Evolutionary conservation across 2,888 invertebrate species (phyloP), one percentile per base, ranked within the genome.

Genomic region (Blera fallax): DNA sequence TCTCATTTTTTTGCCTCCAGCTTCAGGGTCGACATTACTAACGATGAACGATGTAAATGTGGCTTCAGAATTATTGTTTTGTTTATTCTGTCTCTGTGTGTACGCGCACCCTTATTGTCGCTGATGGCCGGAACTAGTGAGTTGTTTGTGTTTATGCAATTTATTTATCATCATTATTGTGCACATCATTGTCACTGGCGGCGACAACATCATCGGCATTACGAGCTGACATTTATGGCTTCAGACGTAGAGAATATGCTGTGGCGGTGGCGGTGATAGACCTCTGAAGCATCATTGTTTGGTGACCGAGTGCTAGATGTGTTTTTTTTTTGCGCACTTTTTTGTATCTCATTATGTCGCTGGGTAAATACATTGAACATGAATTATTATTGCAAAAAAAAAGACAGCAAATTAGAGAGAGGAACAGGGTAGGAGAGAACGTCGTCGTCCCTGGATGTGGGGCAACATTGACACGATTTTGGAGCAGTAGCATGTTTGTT

Each of bases 131-230:
- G 84, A 85, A 85, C 84, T 85, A 80, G 64, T 70, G 73, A 85
- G 54, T 80, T 80, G 76, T 80, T 85, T 65, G 82, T 85, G 76
- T 76, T 85, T 85, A 72, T 80, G 84, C 80, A 85, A 76, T 85
- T 85, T 80, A 79, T 78, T 84, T 79, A 62, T 78, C 78, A 69
- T 84, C 73, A 62, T 83, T 78, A 78, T 64, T 27, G 58, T 67
- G 67, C 72, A 62, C 83, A 73, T 78, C 43, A 72, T 77, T 74
- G 83, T 43, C 65, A 62, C 60, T 48, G 40, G 50, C 32, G 48
- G 54, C 45, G 18, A 58, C 56, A 48, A 34, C 58, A 65, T 69
- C 80, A 54, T 34, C 45, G 24, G 45, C 50, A 64, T 64, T 64
- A 69, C 29, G 37, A n/a, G 56, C 32, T 72, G 82, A 67, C 77